Evolutionary conservation across 2,113 vertebrate genomes (phyloP).

Genomic region (Zosterops borbonicus): DNA sequence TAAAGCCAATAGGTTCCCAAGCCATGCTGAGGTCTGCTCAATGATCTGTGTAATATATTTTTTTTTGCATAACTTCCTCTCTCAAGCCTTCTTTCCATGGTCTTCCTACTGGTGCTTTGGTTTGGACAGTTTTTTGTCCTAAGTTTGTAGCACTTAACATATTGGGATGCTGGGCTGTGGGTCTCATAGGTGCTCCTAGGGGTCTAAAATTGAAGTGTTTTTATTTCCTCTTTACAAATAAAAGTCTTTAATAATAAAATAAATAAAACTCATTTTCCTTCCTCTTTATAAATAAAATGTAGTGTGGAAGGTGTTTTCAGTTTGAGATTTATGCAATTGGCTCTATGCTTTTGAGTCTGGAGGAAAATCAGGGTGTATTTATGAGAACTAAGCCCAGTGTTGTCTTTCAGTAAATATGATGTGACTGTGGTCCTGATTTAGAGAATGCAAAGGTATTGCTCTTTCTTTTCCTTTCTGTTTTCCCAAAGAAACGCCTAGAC

Average conservation of each 20-base stretch:
- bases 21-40: not conserved
- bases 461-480: not conserved
- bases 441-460: not conserved
- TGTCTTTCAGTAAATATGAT: not conserved
- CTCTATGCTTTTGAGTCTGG: not conserved
- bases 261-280: not conserved
- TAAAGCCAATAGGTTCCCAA: not conserved
- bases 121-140: not conserved
- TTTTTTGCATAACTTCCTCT: not conserved
- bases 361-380: not conserved
- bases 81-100: not conserved
- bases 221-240: not conserved
- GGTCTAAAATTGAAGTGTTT: not conserved
- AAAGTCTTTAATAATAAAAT: not conserved
- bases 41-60: not conserved
- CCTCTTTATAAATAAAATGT: not conserved
- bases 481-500: not conserved
- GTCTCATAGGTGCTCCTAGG: not conserved
- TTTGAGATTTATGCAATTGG: accelerated
- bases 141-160: not conserved
- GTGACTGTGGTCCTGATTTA: not conserved
- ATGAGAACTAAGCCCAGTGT: not conserved
- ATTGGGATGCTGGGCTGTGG: not conserved
- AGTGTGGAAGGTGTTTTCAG: not conserved
- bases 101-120: not conserved